Base-by-base conservation (phyloP, 2,888 invertebrate genomes). In the Phymatocera aterrima region DNA sequence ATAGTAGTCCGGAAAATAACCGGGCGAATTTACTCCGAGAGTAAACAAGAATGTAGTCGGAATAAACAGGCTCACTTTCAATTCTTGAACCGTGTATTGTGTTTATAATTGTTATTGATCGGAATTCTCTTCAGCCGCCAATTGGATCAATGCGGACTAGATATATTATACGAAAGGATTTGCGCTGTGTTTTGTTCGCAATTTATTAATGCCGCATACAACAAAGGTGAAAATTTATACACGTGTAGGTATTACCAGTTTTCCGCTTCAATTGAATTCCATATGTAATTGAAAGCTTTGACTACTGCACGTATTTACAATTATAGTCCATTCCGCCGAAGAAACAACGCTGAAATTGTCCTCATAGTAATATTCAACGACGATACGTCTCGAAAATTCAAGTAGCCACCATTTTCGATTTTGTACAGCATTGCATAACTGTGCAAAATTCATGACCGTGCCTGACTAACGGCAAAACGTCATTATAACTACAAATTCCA, bases 1-100 rank as follows among this genome's bases (percentile, higher is more conserved):
- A 72, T 31, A 61, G 48, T 57, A 34, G 37, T 28, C 57, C n/a
- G 43, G 21, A 74, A 74, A 72, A 48, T 34, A 28, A 48, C 70
- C 68, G 15, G 6, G 68, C 21, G 12, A 43, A 1, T 43, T 15
- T 43, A 28, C 21, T 15, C 21, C n/a, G 10, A 40, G 40, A 60
- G n/a, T 60, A 60, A 28, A 68, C 24, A 21, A 51, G 51, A 18
- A 21, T 18, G 6, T 5, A 18, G 18, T 54, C 8, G 54, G 15
- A 57, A 57, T 57, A 28, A 57, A 28, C 28, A 57, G 28, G 24
- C 3, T 28, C 15, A 40, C 15, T 48, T 48, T n/a, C 10, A 34
- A 37, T n/a, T 34, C 21, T 64, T 1, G 5, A 64, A 3, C 10
- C 18, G 18, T 37, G 8, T 37, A 37, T 21, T n/a, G 34, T 18